phyloP scores from a whole-genome alignment of 1,140 invertebrate genomes.

The Bombus consobrinus region DNA sequence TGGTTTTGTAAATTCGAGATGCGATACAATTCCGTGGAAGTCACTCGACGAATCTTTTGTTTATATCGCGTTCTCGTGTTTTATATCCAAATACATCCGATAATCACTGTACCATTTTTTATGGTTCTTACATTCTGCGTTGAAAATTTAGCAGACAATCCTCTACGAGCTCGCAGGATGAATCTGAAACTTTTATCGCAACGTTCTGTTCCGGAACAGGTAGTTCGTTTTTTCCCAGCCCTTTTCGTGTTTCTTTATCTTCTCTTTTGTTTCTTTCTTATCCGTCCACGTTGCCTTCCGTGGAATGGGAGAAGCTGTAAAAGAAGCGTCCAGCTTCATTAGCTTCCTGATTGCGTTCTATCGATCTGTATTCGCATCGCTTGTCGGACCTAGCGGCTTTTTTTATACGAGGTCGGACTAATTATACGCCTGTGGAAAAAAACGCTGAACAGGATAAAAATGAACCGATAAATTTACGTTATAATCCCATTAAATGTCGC shows the following conservation, averaged over 20 bases:
- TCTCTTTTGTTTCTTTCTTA: background rate
- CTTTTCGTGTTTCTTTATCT: background rate
- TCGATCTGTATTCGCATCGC: slow-evolving; percentile 50
- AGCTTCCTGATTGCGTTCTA: slow-evolving; percentile 56
- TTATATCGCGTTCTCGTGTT: background rate
- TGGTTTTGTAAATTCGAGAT: background rate
- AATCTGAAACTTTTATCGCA: background rate
- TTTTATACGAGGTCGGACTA: slow-evolving; percentile 48
- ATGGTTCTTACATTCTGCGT: background rate
- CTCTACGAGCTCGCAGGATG: no score
- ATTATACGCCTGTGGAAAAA: background rate
- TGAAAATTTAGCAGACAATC: background rate
- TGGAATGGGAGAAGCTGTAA: background rate
- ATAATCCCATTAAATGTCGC: slow-evolving; percentile 13
- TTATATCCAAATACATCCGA: background rate
- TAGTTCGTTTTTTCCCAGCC: no score
- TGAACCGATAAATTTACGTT: slow-evolving; percentile 8
- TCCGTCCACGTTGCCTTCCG: background rate
- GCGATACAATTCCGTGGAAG: background rate
- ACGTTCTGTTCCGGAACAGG: background rate
- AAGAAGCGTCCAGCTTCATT: slow-evolving; percentile 33
- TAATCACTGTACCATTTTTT: no score
- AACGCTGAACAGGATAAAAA: background rate
- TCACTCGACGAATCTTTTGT: background rate
- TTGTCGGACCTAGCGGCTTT: slow-evolving; percentile 38